phyloP scores from a whole-genome alignment of 2,797 vertebrate genomes.

The Avahi laniger region DNA sequence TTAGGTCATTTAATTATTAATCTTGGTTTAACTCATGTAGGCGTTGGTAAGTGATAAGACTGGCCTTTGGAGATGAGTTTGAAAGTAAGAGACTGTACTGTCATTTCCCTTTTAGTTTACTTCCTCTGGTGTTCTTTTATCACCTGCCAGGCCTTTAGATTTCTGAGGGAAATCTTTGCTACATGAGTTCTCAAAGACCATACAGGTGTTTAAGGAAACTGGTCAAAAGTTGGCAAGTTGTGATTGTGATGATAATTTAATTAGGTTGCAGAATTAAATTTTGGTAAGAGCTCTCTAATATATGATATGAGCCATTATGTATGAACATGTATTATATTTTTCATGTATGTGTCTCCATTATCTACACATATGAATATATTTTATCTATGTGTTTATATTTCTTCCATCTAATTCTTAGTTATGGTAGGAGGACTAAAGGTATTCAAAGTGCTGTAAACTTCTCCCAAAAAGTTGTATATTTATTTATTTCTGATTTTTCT shows the following conservation, averaged over 20 bases:
- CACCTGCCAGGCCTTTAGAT: not conserved
- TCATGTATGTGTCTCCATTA: not conserved
- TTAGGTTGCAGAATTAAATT: slow-evolving; percentile 22
- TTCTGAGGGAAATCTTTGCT: not conserved
- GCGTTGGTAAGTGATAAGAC: not conserved
- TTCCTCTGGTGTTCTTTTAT: slow-evolving; percentile 12
- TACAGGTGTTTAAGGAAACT: slow-evolving; percentile 10
- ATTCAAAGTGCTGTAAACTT: not conserved
- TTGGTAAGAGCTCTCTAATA: not conserved
- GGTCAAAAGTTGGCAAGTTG: slow-evolving; percentile 2
- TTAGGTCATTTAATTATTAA: slow-evolving; percentile 19
- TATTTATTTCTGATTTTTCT: slow-evolving; percentile 35
- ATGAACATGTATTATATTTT: not conserved
- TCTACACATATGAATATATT: slow-evolving; percentile 28
- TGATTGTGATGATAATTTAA: slow-evolving; percentile 7
- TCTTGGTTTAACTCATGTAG: slow-evolving; percentile 1
- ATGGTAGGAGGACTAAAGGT: slow-evolving; percentile 21
- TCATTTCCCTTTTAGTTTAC: slow-evolving; percentile 5
- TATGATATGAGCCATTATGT: slow-evolving; percentile 25
- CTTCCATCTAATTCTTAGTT: slow-evolving; percentile 28
- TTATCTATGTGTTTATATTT: slow-evolving; percentile 31
- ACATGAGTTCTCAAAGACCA: not conserved
- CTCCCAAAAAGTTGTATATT: not conserved
- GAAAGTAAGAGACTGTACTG: not conserved
- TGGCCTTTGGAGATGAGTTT: not conserved